Conservation (phyloP, 2,888 invertebrate species). For the Calameuta idolon region DNA sequence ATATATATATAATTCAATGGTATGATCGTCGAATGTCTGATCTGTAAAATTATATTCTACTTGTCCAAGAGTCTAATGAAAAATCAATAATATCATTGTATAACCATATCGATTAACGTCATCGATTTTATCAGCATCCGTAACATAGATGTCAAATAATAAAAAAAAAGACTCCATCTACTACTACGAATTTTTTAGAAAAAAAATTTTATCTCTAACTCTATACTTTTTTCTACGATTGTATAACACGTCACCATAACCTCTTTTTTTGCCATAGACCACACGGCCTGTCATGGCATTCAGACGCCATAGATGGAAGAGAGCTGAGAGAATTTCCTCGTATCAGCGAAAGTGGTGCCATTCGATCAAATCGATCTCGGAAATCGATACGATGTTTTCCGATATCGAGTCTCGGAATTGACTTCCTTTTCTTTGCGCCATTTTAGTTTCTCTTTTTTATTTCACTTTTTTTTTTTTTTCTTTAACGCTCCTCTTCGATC, state of each 20-base stretch:
- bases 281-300: conserved; percentile 35
- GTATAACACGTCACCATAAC: conserved; percentile 43
- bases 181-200: not conserved
- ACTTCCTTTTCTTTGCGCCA: not conserved
- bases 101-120: not conserved
- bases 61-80: not conserved
- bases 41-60: not conserved
- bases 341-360: conserved; percentile 50
- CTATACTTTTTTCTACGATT: conserved; percentile 25
- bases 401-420: not conserved
- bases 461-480: not conserved
- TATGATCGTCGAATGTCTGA: not conserved
- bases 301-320: conserved; percentile 41
- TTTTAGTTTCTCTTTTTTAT: not conserved
- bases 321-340: conserved; percentile 52
- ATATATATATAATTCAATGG: not conserved
- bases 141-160: not conserved
- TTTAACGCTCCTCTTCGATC: not conserved
- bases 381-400: conserved; percentile 24
- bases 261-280: conserved; percentile 47
- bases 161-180: not conserved
- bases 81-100: not conserved
- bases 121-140: not conserved
- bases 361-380: conserved; percentile 34
- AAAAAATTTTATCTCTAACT: not conserved